Base-by-base conservation (phyloP, 2,888 invertebrate species). In the Drosophila yooni region DNA sequence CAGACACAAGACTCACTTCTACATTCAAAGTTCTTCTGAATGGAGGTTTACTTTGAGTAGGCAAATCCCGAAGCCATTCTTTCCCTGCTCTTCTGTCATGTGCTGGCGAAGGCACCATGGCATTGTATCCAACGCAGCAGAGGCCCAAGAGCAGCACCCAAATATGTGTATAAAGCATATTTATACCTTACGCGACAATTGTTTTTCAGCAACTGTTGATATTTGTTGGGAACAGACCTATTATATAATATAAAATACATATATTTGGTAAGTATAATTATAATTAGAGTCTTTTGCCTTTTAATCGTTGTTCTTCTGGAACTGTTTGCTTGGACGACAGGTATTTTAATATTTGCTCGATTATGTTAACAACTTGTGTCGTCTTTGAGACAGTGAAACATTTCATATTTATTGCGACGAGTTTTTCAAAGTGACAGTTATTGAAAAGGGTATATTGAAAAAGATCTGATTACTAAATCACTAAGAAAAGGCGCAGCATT, bases 301-400 rank as follows among this genome's bases (percentile, higher is more conserved):
- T 50, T 15, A 34, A 34, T 40, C 10, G 11, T 51, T n/a, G 13
- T 34, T 46, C 27, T 27, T 25, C 8, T n/a, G 4, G 13, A 33
- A n/a, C 18, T 48, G 31, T 72, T 83, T 83, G 62, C 29, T 83
- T 56, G 67, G 64, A 54, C 40, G 54, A 58, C 84, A 83, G 67
- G 34, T 81, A 75, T 81, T 65, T 54, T 25, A 13, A n/a, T 11
- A 53, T n/a, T 8, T 3, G 3, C 25, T 54, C 4, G 34, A 33
- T 29, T 70, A 33, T 25, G 25, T 70, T 27, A 25, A 54, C 50
- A 36, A 36, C 34, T 31, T n/a, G 11, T 2, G 2, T n/a, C 1
- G 31, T n/a, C 6, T n/a, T 33, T 36, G 13, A 8, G 27, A 15
- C 31, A n/a, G 31, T 40, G 10, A 29, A 31, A 15, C 15, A 31